Conservation (phyloP, 2,797 vertebrate genomes). For the Synaphobranchus kaupii region DNA sequence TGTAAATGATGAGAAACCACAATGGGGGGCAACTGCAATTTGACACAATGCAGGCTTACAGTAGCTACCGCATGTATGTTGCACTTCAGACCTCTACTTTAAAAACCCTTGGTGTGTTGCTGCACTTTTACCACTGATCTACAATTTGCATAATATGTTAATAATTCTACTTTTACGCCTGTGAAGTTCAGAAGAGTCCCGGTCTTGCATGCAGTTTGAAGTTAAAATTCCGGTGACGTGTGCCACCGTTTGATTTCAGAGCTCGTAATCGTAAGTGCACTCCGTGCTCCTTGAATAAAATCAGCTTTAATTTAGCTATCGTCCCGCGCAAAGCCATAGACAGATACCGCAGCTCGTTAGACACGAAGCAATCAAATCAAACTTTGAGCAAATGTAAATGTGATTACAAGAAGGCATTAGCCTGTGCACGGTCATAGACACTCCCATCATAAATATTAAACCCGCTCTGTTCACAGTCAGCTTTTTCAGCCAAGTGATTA, state of each 20-base stretch:
- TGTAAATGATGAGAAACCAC: not conserved
- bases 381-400: slow-evolving; percentile 9
- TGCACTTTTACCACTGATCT: not conserved
- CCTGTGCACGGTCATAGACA: not conserved
- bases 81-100: not conserved
- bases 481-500: not conserved
- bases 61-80: not conserved
- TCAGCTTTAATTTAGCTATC: slow-evolving; percentile 3
- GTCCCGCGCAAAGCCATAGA: not conserved
- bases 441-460: slow-evolving; percentile 39
- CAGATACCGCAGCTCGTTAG: not conserved
- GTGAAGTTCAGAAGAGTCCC: not conserved
- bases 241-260: not conserved
- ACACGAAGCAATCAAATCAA: slow-evolving; percentile 13
- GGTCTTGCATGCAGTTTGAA: not conserved
- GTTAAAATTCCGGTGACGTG: not conserved
- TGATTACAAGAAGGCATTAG: not conserved
- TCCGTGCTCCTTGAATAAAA: not conserved
- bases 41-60: not conserved
- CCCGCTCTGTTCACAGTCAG: slow-evolving; percentile 32
- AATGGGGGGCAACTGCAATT: not conserved
- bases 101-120: not conserved
- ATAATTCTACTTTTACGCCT: not conserved
- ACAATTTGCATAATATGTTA: not conserved
- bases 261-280: slow-evolving; percentile 1